Evolutionary conservation across 1,140 invertebrate species (phyloP).

Genomic region (Daktulosphaira vitifoliae): DNA sequence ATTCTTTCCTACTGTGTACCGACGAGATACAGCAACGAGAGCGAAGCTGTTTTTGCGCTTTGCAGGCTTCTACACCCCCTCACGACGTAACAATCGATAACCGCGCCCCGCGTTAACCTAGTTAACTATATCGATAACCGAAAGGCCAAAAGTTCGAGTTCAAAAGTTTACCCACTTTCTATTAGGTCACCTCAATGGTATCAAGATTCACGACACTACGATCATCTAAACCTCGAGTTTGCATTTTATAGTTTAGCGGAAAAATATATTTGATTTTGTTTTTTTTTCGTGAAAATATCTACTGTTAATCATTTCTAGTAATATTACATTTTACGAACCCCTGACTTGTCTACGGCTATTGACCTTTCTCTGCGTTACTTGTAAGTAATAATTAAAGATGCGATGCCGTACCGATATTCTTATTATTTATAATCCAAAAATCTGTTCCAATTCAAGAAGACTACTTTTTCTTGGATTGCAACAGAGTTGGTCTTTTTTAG

Average conservation of each 20-base stretch:
- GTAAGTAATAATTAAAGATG: no score
- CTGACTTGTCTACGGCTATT: conserved; percentile 8
- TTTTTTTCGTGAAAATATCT: neutral
- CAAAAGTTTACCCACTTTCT: conserved; percentile 21
- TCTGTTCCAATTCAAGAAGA: no score
- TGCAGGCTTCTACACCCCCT: neutral
- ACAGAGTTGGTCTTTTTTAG: no score
- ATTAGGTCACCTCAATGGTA: conserved; percentile 3
- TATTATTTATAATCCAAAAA: no score
- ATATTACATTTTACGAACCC: conserved; percentile 29
- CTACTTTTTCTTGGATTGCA: no score
- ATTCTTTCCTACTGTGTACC: no score
- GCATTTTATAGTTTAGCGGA: no score
- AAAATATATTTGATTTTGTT: no score
- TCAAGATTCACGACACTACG: no score
- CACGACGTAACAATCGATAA: conserved; percentile 10
- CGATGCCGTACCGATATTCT: no score
- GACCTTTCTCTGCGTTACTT: neutral
- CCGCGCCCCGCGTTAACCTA: neutral
- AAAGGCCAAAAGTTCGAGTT: conserved; percentile 32
- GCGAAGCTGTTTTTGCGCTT: conserved; percentile 30
- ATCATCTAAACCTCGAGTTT: no score
- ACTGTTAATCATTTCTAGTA: no score
- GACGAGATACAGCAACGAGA: neutral
- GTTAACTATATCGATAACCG: neutral